A percentile compares a stretch with the other conserved stretches of the same genome.
phyloP scores from a whole-genome alignment of 2,888 invertebrate species.

The Amphipoea lucens region DNA sequence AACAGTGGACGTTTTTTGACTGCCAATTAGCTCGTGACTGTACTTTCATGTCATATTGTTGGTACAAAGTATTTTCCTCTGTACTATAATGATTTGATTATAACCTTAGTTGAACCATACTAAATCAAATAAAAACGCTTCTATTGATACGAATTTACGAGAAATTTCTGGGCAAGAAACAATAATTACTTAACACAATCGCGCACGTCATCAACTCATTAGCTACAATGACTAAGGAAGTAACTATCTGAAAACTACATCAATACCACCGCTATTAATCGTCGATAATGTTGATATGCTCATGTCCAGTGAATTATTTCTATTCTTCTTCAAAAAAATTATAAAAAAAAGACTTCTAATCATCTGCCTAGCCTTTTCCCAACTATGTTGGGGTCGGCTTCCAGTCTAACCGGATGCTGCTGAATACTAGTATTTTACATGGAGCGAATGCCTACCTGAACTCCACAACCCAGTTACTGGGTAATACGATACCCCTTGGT shows the following conservation, averaged over 20 bases:
- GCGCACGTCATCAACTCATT: conserved; percentile 27
- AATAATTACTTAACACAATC: not conserved
- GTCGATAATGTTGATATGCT: not conserved
- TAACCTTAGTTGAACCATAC: conserved; percentile 10
- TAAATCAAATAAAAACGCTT: conserved; percentile 11
- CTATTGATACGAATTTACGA: conserved; percentile 1
- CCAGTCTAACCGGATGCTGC: too few species aligned
- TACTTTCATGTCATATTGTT: not conserved
- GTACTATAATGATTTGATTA: too few species aligned
- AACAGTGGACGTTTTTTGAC: too few species aligned
- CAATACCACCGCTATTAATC: not conserved
- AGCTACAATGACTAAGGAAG: conserved; percentile 31
- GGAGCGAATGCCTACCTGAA: too few species aligned
- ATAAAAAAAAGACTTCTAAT: not conserved
- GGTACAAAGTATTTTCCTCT: not conserved
- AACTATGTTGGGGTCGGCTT: too few species aligned
- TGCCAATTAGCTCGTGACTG: not conserved
- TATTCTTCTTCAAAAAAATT: not conserved
- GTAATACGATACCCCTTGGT: too few species aligned
- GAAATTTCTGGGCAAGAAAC: not conserved
- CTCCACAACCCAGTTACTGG: too few species aligned
- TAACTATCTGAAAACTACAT: conserved; percentile 9
- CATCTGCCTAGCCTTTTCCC: too few species aligned
- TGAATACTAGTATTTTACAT: too few species aligned
- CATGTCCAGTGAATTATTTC: not conserved